A percentile compares a stretch with the other conserved stretches of the same genome.
Conservation (phyloP, 2,888 invertebrate species). For the Zelleria hepariella region DNA sequence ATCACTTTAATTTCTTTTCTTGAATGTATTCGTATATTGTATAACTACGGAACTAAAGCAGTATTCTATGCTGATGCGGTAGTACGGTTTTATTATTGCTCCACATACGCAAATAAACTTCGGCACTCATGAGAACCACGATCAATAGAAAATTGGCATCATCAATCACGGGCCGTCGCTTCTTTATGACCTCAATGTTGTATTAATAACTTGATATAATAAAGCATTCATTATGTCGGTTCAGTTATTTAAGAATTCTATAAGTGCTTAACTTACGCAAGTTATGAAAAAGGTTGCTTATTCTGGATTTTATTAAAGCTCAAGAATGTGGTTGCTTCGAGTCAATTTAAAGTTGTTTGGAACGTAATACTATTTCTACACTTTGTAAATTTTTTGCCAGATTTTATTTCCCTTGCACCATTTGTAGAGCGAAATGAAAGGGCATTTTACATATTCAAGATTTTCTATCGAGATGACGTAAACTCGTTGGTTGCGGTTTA, state of each 20-base stretch:
- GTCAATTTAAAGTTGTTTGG: too few relatives aligned
- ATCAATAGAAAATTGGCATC: background rate
- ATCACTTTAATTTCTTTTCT: too few relatives aligned
- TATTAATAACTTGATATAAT: background rate
- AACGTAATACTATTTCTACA: background rate
- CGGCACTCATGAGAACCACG: background rate
- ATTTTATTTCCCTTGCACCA: background rate
- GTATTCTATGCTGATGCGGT: background rate
- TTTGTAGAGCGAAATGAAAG: background rate
- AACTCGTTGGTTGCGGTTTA: slow-evolving; percentile 20
- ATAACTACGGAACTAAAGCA: background rate
- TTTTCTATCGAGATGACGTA: background rate
- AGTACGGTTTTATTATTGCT: background rate
- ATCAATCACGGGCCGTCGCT: background rate
- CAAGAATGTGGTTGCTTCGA: too few relatives aligned
- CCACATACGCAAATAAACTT: background rate
- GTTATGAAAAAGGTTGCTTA: background rate
- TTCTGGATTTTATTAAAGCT: too few relatives aligned
- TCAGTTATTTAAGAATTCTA: background rate
- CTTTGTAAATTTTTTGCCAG: background rate
- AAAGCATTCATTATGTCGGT: background rate
- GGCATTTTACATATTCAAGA: too few relatives aligned
- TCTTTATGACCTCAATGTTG: background rate
- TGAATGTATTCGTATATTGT: too few relatives aligned
- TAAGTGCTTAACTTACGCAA: background rate